Evolutionary conservation across 2,888 invertebrate species (phyloP).

Genomic region (Scaptomyza cyrtandrae): DNA sequence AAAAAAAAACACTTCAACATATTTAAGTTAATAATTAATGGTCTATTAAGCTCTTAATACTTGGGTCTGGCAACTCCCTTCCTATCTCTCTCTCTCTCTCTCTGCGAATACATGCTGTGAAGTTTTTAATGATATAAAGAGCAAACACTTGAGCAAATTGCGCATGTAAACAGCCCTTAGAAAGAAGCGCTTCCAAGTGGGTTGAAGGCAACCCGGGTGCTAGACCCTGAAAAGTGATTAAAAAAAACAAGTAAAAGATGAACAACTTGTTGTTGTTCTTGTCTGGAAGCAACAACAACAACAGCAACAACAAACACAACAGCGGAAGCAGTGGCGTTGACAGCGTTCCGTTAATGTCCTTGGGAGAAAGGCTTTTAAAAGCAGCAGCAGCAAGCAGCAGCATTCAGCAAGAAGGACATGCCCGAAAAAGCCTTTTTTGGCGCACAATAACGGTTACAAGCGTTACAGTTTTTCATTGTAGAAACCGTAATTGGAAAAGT

Average conservation of each 20-base stretch:
- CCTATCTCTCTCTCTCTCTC: not conserved
- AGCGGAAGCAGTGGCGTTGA: constrained; percentile 42
- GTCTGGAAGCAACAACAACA: constrained; percentile 58
- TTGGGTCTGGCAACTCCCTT: not conserved
- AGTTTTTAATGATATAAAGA: constrained; percentile 74
- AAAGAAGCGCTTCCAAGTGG: constrained; percentile 48
- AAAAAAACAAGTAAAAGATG: constrained; percentile 61
- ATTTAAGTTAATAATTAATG: constrained; percentile 30
- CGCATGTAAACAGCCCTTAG: constrained; percentile 72
- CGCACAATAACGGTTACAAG: constrained; percentile 59
- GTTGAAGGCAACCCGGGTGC: constrained; percentile 48
- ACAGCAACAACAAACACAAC: constrained; percentile 51
- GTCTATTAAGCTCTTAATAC: constrained; percentile 20
- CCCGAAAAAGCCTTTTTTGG: constrained; percentile 49
- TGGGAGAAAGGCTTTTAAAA: constrained; percentile 50
- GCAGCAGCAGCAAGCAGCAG: not conserved
- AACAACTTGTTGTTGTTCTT: constrained; percentile 54
- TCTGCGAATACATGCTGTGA: constrained; percentile 38
- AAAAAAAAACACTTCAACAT: constrained; percentile 7
- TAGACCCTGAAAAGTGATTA: constrained; percentile 81
- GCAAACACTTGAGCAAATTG: constrained; percentile 79
- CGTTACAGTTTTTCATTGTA: constrained; percentile 73
- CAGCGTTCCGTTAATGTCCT: constrained; percentile 54
- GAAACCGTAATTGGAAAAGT: constrained; percentile 79
- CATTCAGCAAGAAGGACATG: constrained; percentile 2